Percentiles rank a stretch among this genome's conserved stretches.
Conservation (phyloP, 2,888 invertebrate genomes). For the Lasioglossum zephyrum region DNA sequence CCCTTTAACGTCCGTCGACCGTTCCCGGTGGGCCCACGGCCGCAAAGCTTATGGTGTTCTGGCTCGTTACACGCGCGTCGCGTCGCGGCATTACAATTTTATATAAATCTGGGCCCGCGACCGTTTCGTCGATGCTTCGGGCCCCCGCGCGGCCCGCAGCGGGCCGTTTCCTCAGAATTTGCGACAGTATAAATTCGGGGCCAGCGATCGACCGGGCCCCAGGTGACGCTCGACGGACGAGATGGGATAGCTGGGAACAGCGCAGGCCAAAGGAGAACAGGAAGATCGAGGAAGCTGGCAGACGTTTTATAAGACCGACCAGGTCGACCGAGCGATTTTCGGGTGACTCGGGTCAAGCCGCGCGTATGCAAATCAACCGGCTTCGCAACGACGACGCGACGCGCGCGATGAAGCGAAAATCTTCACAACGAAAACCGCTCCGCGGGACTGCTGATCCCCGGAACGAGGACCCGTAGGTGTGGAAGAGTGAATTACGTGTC, state of each 20-base stretch:
- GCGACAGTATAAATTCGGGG: slow-evolving; percentile 75
- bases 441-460: slow-evolving; percentile 1
- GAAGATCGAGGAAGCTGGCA: slow-evolving; percentile 36
- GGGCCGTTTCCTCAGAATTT: slow-evolving; percentile 75
- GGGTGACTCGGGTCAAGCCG: slow-evolving; percentile 73
- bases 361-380: slow-evolving; percentile 76
- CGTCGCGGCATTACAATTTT: slow-evolving; percentile 69
- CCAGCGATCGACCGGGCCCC: slow-evolving; percentile 56
- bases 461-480: neutral
- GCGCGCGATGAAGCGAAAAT: slow-evolving; percentile 52
- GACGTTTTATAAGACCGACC: slow-evolving; percentile 60
- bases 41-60: slow-evolving; percentile 54
- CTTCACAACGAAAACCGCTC: slow-evolving; percentile 22
- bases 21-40: slow-evolving; percentile 43
- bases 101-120: slow-evolving; percentile 70
- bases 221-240: slow-evolving; percentile 28
- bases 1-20: slow-evolving; percentile 55
- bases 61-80: slow-evolving; percentile 66
- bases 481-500: neutral
- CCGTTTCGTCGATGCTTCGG: slow-evolving; percentile 67
- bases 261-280: slow-evolving; percentile 14
- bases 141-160: slow-evolving; percentile 60
- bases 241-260: neutral
- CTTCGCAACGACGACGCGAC: slow-evolving; percentile 4
- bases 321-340: slow-evolving; percentile 43